Evolutionary conservation across 2,888 invertebrate genomes (phyloP).

Genomic region (Acronicta leporina): DNA sequence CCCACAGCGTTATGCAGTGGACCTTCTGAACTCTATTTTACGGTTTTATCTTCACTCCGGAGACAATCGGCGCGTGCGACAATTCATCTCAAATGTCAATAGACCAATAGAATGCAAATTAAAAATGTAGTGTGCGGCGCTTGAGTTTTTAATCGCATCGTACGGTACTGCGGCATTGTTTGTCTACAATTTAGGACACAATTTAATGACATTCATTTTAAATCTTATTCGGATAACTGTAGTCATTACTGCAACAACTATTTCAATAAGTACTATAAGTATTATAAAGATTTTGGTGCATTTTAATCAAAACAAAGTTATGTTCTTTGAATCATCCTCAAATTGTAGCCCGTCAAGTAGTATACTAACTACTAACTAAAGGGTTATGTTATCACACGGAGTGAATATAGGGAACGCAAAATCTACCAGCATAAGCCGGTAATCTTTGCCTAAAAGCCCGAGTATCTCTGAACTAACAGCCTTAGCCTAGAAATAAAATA

Average conservation of each 20-base stretch:
- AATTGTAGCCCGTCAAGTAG: too few relatives aligned
- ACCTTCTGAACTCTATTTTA: background rate
- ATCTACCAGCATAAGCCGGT: background rate
- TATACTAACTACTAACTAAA: too few relatives aligned
- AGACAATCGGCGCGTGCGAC: slow-evolving; percentile 42
- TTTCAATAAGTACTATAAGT: slow-evolving; percentile 6
- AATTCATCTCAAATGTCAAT: slow-evolving; percentile 70
- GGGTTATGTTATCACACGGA: too few relatives aligned
- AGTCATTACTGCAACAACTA: background rate
- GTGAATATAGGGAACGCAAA: background rate
- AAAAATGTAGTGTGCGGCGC: slow-evolving; percentile 23
- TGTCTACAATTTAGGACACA: slow-evolving; percentile 31
- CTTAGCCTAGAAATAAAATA: too few relatives aligned
- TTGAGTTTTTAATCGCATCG: slow-evolving; percentile 19
- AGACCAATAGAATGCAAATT: slow-evolving; percentile 65
- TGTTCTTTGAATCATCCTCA: background rate
- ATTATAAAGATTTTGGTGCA: slow-evolving; percentile 6
- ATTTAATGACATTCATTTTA: slow-evolving; percentile 15
- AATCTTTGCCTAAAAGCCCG: too few relatives aligned
- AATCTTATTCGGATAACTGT: slow-evolving; percentile 29
- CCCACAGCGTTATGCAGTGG: background rate
- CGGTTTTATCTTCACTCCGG: slow-evolving; percentile 46
- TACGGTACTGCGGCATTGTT: slow-evolving; percentile 43
- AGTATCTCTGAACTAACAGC: too few relatives aligned
- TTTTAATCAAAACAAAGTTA: background rate